Percentiles rank a stretch among this genome's conserved stretches.
These are phyloP conservation scores for Acanthopleura granulata DNA, from an alignment of 2,888 invertebrate species.

Conservation along the genomic window DNA sequence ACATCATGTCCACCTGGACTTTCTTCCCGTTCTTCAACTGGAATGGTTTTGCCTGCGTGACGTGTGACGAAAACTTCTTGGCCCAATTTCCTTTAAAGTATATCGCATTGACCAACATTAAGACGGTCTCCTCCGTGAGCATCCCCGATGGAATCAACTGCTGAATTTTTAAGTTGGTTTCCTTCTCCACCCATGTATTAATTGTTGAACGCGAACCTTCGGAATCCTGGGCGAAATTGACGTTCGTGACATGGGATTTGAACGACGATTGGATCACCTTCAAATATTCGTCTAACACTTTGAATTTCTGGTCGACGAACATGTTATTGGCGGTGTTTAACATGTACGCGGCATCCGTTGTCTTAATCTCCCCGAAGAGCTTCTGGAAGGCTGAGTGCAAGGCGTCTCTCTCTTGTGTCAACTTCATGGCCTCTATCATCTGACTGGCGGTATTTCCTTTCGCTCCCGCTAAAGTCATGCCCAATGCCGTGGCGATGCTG, in stretches of 20 bases:
- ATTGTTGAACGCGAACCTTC: slow-evolving; percentile 73
- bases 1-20: slow-evolving; percentile 78
- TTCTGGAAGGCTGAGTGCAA: slow-evolving; percentile 35
- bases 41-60: slow-evolving; percentile 73
- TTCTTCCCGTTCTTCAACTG: slow-evolving; percentile 41
- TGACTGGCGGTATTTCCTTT: slow-evolving; percentile 61
- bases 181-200: slow-evolving; percentile 84
- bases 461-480: slow-evolving; percentile 69
- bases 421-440: slow-evolving; percentile 46
- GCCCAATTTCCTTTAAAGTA: slow-evolving; percentile 70
- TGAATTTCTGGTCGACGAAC: slow-evolving; percentile 41
- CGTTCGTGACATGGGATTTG: slow-evolving; percentile 53
- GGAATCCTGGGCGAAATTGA: slow-evolving; percentile 51
- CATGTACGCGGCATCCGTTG: slow-evolving; percentile 35
- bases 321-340: slow-evolving; percentile 58
- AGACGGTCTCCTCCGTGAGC: slow-evolving; percentile 54
- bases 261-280: slow-evolving; percentile 37
- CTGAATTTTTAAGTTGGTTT: slow-evolving; percentile 87
- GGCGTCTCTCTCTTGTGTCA: slow-evolving; percentile 29
- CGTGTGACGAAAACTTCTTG: slow-evolving; percentile 73
- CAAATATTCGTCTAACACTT: slow-evolving; percentile 45
- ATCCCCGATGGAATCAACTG: slow-evolving; percentile 78
- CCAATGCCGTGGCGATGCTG: slow-evolving; percentile 68
- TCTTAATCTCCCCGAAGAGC: slow-evolving; percentile 34
- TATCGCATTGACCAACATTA: slow-evolving; percentile 58